Conservation (phyloP, 2,888 invertebrate species). For the Mesopsocus fuscifrons region DNA sequence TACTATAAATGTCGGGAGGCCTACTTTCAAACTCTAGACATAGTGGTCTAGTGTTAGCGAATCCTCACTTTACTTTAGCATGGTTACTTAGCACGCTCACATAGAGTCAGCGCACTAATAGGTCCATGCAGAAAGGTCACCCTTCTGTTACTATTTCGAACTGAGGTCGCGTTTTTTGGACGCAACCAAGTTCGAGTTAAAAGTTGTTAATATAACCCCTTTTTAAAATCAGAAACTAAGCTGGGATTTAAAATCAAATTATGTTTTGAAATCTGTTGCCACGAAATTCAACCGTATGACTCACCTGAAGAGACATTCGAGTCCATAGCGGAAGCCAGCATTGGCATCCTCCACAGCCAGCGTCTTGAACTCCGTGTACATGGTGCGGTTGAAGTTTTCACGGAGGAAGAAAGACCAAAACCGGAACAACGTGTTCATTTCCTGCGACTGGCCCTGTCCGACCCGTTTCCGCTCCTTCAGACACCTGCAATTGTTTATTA, state of each 20-base stretch:
- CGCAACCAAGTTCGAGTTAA: too few species aligned
- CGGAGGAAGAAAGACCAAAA: slow-evolving; percentile 99
- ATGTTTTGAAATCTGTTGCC: too few species aligned
- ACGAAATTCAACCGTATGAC: too few species aligned
- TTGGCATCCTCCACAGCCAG: slow-evolving; percentile 87
- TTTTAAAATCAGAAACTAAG: not conserved
- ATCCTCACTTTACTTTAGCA: slow-evolving; percentile 14
- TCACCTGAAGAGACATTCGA: slow-evolving; percentile 41
- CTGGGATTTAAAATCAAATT: not conserved
- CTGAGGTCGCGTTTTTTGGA: too few species aligned
- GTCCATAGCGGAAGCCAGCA: slow-evolving; percentile 70
- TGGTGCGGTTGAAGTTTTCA: slow-evolving; percentile 92
- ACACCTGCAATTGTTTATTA: too few species aligned
- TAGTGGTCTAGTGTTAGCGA: not conserved
- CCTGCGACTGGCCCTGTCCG: slow-evolving; percentile 88
- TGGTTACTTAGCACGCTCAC: too few species aligned
- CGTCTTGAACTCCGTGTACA: slow-evolving; percentile 91
- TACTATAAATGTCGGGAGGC: slow-evolving; percentile 3
- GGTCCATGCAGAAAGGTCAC: too few species aligned
- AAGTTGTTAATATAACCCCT: too few species aligned
- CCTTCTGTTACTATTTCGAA: too few species aligned
- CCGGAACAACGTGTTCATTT: slow-evolving; percentile 98
- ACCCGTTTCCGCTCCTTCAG: slow-evolving; percentile 84
- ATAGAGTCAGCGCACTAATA: too few species aligned
- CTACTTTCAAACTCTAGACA: slow-evolving; percentile 8